phyloP scores from a whole-genome alignment of 2,888 invertebrate species.

The Cantharis nigra region DNA sequence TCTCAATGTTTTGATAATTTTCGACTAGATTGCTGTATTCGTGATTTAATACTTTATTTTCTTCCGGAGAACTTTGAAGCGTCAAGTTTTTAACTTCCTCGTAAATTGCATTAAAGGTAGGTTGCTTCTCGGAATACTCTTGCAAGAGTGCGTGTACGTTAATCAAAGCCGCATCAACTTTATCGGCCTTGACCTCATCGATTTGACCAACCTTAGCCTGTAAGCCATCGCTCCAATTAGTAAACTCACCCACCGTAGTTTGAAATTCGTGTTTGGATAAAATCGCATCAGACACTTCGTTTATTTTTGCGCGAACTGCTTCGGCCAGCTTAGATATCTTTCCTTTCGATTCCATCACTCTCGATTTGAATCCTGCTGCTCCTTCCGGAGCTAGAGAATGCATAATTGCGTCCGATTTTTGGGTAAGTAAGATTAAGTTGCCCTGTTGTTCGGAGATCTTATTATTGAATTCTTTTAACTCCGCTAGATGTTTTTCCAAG shows the following conservation, averaged over 20 bases:
- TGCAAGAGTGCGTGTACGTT: conserved; percentile 79
- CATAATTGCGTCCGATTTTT: conserved; percentile 78
- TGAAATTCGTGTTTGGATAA: conserved; percentile 83
- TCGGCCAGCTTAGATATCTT: conserved; percentile 78
- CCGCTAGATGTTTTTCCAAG: conserved; percentile 75
- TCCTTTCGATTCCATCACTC: conserved; percentile 74
- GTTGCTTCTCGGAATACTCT: conserved; percentile 84
- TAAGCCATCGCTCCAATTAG: conserved; percentile 78
- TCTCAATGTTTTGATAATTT: conserved; percentile 78
- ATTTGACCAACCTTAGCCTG: conserved; percentile 74
- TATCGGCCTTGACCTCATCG: conserved; percentile 80
- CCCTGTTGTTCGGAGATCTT: conserved; percentile 86
- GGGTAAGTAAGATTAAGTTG: conserved; percentile 77
- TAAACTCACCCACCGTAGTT: conserved; percentile 76
- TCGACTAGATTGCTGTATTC: conserved; percentile 76
- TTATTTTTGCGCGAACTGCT: conserved; percentile 74
- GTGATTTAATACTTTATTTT: conserved; percentile 72
- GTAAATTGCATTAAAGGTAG: conserved; percentile 76
- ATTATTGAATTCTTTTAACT: conserved; percentile 79
- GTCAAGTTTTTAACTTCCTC: conserved; percentile 82
- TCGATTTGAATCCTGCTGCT: conserved; percentile 69
- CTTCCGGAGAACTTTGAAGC: conserved; percentile 71
- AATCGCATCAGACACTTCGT: conserved; percentile 80
- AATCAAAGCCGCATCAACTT: conserved; percentile 78
- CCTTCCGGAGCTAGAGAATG: conserved; percentile 80